Conservation (phyloP, 2,113 vertebrate genomes). For the Psilopsiagon aurifrons region DNA sequence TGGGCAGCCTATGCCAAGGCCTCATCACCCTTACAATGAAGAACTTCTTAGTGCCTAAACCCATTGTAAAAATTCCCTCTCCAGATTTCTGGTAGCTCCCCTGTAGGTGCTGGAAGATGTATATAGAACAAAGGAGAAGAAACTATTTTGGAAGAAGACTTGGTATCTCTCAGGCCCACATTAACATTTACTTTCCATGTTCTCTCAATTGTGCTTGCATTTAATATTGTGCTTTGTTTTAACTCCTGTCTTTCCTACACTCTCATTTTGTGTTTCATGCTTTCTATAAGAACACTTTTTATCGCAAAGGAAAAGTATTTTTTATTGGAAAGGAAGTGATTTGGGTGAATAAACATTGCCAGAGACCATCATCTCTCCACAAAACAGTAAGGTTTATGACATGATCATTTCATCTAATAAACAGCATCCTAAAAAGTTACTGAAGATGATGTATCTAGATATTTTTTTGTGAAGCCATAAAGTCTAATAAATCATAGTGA, state of each 20-base stretch:
- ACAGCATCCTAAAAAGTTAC: not conserved
- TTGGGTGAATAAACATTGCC: not conserved
- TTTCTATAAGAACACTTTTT: not conserved
- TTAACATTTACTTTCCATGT: not conserved
- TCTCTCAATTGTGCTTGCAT: not conserved
- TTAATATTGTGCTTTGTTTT: not conserved
- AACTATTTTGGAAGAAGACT: not conserved
- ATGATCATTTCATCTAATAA: not conserved
- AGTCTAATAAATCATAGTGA: not conserved
- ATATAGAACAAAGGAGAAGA: not conserved
- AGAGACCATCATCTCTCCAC: not conserved
- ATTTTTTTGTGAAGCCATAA: not conserved
- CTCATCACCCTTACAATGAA: not conserved
- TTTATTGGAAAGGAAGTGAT: not conserved
- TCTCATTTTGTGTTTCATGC: not conserved
- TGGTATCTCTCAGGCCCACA: not conserved
- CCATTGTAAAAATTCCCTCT: not conserved
- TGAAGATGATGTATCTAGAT: not conserved
- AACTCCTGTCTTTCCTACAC: not conserved
- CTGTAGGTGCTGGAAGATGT: not conserved
- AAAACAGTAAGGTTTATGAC: not conserved
- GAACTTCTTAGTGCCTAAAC: not conserved
- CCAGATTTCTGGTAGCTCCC: not conserved
- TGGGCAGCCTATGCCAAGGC: not conserved
- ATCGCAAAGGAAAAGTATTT: not conserved